Percentiles rank a stretch among this genome's conserved stretches.
Conservation (phyloP, 2,113 vertebrate genomes). For the Myxocyprinus asiaticus region DNA sequence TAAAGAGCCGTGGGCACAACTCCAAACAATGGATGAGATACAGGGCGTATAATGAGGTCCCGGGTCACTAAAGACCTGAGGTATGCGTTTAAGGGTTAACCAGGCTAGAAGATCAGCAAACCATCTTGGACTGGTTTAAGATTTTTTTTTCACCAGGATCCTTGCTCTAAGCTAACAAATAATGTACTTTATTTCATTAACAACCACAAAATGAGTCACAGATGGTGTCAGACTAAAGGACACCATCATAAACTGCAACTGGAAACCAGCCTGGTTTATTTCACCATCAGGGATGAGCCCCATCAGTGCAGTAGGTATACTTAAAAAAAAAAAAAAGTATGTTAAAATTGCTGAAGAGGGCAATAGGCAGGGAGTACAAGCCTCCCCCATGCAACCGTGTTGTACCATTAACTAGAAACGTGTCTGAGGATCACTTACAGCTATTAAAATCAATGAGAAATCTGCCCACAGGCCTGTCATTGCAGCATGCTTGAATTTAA, state of each 20-base stretch:
- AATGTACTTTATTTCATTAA: background rate
- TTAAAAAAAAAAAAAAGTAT: conserved; percentile 5
- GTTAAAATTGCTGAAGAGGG: background rate
- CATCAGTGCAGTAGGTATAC: background rate
- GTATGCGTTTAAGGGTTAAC: too few relatives aligned
- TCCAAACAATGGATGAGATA: too few relatives aligned
- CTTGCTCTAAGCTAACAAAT: background rate
- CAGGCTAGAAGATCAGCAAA: too few relatives aligned
- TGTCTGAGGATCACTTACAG: conserved; percentile 42
- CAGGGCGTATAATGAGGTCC: too few relatives aligned
- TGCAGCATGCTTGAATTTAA: conserved; percentile 29
- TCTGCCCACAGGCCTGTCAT: conserved; percentile 21
- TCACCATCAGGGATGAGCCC: background rate
- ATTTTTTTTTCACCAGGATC: background rate
- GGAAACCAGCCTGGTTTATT: background rate
- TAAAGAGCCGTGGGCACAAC: too few relatives aligned
- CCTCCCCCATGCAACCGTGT: conserved; percentile 14
- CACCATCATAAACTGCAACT: background rate
- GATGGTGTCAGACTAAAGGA: background rate
- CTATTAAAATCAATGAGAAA: conserved; percentile 40
- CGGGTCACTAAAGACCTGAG: too few relatives aligned
- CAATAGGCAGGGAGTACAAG: conserved; percentile 16
- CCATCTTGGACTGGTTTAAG: too few relatives aligned
- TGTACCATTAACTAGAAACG: conserved; percentile 14
- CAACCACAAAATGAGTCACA: background rate